These are phyloP conservation scores for Brachirus orientalis DNA, from an alignment of 2,113 vertebrate genomes.

Conservation along the genomic window DNA sequence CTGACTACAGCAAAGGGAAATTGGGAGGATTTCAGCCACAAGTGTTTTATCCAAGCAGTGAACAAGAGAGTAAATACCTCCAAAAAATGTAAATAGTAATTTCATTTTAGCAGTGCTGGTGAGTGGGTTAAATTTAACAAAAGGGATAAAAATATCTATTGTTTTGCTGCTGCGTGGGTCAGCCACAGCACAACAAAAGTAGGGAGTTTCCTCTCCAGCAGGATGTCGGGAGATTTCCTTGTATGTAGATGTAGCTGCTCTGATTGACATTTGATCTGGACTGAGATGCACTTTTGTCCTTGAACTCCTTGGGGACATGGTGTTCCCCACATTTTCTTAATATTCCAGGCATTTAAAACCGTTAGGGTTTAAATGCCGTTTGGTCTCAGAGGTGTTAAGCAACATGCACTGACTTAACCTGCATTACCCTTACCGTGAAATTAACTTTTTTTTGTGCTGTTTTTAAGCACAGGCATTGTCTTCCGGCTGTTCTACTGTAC, in stretches of 20 bases:
- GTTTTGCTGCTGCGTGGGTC: conserved; percentile 63
- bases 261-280: neutral
- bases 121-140: conserved; percentile 63
- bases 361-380: neutral
- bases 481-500: neutral
- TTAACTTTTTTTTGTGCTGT: neutral
- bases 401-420: neutral
- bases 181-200: conserved; percentile 49
- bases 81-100: conserved; percentile 38
- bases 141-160: conserved; percentile 69
- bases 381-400: too few species aligned
- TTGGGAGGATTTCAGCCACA: conserved; percentile 11
- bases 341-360: neutral
- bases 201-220: conserved; percentile 71
- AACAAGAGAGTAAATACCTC: conserved; percentile 2
- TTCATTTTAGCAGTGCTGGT: conserved; percentile 17
- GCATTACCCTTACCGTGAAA: neutral
- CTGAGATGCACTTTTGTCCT: neutral
- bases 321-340: neutral
- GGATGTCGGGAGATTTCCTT: conserved; percentile 66
- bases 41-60: conserved; percentile 17
- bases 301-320: neutral
- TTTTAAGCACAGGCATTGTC: neutral
- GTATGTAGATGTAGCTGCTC: conserved; percentile 39
- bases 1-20: conserved; percentile 23